These are phyloP conservation scores for Sciurus niger DNA, from an alignment of 2,113 vertebrate species.

Conservation along the genomic window DNA sequence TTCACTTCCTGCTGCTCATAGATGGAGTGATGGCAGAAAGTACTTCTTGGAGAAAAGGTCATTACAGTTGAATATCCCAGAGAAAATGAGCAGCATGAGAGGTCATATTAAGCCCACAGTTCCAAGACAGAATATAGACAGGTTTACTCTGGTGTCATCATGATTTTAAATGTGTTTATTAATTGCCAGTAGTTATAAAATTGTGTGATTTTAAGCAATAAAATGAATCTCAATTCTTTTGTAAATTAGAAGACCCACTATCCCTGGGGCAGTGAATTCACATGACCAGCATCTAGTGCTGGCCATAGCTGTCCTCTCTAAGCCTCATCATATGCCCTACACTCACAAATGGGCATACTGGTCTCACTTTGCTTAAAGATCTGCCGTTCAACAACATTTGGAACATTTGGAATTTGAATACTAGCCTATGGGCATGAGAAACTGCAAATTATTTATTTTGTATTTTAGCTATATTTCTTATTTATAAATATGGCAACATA, in stretches of 20 bases:
- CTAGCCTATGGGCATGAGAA: background rate
- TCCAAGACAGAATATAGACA: background rate
- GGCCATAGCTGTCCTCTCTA: background rate
- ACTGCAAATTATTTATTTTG: background rate
- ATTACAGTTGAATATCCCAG: background rate
- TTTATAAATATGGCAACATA: background rate
- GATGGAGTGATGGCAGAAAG: background rate
- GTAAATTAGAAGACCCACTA: background rate
- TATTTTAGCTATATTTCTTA: constrained; percentile 10
- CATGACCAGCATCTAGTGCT: background rate
- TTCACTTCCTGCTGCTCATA: background rate
- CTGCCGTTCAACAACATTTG: constrained; percentile 24
- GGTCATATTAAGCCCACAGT: background rate
- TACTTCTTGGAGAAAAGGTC: background rate
- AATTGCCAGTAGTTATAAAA: constrained; percentile 10
- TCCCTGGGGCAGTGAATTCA: background rate
- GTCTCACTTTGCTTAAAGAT: background rate
- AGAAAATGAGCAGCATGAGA: background rate
- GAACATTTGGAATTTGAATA: constrained; percentile 52
- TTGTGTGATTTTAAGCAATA: background rate
- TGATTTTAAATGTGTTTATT: constrained; percentile 35
- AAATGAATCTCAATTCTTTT: background rate
- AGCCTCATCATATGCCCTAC: background rate
- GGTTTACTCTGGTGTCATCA: background rate
- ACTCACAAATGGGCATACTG: background rate